Conservation (phyloP, 2,797 vertebrate genomes). For the Hydrocynus forskahlii region DNA sequence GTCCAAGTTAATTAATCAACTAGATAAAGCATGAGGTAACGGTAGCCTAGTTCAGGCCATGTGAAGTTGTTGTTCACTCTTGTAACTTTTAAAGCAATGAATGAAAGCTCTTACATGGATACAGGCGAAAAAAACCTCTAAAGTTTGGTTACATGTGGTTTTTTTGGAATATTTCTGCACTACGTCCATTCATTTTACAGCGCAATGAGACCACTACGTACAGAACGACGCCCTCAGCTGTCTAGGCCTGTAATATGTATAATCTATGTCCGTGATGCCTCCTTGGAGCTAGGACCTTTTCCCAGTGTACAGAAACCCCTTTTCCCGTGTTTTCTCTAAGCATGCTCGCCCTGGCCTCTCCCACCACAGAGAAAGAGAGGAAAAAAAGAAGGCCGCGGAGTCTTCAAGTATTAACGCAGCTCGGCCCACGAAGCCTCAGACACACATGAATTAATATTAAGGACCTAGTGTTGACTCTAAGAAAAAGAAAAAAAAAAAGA, state of each 20-base stretch:
- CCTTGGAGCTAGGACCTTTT: constrained; percentile 62
- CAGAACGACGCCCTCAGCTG: background rate
- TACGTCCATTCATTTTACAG: background rate
- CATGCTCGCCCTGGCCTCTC: constrained; percentile 62
- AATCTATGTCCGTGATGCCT: constrained; percentile 8
- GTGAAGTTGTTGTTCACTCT: background rate
- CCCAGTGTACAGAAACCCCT: constrained; percentile 58
- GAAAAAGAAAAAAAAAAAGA: constrained; percentile 60
- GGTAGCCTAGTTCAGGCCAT: background rate
- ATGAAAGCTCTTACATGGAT: background rate
- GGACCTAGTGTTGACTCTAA: constrained; percentile 73
- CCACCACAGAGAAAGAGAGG: constrained; percentile 63
- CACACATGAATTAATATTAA: constrained; percentile 74
- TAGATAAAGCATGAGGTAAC: background rate
- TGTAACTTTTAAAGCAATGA: background rate
- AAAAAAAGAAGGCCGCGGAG: constrained; percentile 65
- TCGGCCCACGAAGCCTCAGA: constrained; percentile 72
- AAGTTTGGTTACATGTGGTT: background rate
- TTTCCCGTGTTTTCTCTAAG: constrained; percentile 56
- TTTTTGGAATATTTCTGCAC: background rate
- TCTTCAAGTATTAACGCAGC: constrained; percentile 80
- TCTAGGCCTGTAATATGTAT: background rate
- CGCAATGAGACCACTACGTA: background rate
- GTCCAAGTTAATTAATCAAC: background rate
- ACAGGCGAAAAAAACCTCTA: no score